phyloP scores from a whole-genome alignment of 2,888 invertebrate species.

The Athalia rosae region DNA sequence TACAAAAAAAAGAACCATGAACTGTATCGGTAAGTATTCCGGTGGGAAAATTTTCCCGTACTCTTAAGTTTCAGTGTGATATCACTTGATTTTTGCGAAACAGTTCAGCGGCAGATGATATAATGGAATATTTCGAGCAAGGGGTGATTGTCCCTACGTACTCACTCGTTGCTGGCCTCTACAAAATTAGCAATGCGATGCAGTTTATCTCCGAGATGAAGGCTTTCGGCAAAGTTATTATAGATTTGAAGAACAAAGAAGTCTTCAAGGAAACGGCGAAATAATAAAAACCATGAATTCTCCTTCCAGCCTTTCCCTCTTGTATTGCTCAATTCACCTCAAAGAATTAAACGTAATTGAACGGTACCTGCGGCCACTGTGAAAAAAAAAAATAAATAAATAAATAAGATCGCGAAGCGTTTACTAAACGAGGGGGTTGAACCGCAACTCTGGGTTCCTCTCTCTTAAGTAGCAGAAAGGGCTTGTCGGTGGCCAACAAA shows the following conservation, averaged over 20 bases:
- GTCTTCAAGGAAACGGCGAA: constrained; percentile 45
- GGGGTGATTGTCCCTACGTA: constrained; percentile 78
- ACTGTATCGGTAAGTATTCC: constrained; percentile 74
- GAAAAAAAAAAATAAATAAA: constrained; percentile 4
- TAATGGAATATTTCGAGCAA: constrained; percentile 78
- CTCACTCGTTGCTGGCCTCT: constrained; percentile 76
- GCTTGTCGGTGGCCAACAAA: not conserved
- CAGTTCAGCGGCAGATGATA: constrained; percentile 76
- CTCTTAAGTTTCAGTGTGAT: not conserved
- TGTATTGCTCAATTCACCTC: not conserved
- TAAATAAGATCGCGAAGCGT: too few relatives aligned
- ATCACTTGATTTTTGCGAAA: constrained; percentile 47
- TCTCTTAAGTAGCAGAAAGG: too few relatives aligned
- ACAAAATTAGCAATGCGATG: constrained; percentile 79
- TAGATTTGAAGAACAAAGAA: constrained; percentile 66
- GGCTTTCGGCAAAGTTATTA: constrained; percentile 77
- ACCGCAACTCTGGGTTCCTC: too few relatives aligned
- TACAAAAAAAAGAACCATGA: constrained; percentile 75
- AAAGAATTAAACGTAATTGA: constrained; percentile 8
- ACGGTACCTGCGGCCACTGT: not conserved
- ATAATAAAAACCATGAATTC: not conserved
- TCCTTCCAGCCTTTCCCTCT: not conserved
- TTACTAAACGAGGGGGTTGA: too few relatives aligned
- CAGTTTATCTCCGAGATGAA: constrained; percentile 76
- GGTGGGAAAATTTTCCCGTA: not conserved